A percentile compares a stretch with the other conserved stretches of the same genome.
Conservation (phyloP, 2,888 invertebrate genomes). For the Aphodius sticticus region DNA sequence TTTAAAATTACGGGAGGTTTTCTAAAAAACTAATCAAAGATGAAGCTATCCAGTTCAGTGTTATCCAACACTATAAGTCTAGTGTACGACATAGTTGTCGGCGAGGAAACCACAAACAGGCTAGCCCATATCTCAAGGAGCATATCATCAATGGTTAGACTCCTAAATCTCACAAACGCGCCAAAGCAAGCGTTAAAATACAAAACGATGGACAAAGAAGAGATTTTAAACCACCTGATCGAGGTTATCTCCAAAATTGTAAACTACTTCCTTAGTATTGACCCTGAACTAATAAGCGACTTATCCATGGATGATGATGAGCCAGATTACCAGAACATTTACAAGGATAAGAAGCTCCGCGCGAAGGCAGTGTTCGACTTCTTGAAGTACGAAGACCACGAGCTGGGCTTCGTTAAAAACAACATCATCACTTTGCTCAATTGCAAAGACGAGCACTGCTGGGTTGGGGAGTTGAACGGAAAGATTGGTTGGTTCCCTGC, state of each 20-base stretch:
- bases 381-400: conserved; percentile 26
- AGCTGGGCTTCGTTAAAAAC: conserved; percentile 28
- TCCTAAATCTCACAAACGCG: not conserved
- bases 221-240: not conserved
- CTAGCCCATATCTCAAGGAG: conserved; percentile 6
- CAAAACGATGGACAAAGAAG: conserved; percentile 4
- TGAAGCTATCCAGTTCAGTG: not conserved
- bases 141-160: not conserved
- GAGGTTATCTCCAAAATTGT: conserved; percentile 19
- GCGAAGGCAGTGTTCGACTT: conserved; percentile 29
- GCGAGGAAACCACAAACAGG: conserved; percentile 8
- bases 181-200: not conserved
- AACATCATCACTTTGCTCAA: conserved; percentile 29
- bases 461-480: conserved; percentile 29
- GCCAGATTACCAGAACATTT: not conserved
- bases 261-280: conserved; percentile 10
- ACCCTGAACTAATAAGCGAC: not conserved
- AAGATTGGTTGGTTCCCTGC: conserved; percentile 34
- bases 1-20: too few relatives aligned
- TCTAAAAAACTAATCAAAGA: not conserved
- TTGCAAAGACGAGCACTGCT: conserved; percentile 30
- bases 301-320: not conserved
- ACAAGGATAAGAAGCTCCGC: conserved; percentile 11
- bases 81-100: conserved; percentile 15
- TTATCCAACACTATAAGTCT: conserved; percentile 7